Conservation (phyloP, 37 sponge, comb jelly and placozoan genomes). For the Bolinopsis microptera region DNA sequence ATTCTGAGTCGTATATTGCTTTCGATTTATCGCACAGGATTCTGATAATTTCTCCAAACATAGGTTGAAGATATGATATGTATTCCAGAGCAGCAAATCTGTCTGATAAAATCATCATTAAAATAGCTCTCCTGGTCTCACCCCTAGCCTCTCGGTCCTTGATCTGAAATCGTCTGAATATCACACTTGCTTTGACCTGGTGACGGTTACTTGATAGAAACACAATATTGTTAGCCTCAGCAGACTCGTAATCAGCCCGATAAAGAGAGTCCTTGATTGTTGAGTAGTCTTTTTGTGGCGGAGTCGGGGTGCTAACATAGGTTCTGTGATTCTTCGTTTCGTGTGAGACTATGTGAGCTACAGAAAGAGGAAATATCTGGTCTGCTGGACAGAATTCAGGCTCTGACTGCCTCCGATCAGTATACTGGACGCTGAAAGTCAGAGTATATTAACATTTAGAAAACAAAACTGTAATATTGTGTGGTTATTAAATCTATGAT, state of each 20-base stretch:
- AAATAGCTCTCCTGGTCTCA: not conserved
- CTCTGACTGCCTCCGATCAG: not conserved
- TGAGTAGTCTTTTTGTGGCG: slow-evolving; percentile 41
- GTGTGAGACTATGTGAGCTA: not conserved
- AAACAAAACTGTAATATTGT: no score
- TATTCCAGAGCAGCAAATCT: slow-evolving; percentile 23
- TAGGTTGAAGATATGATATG: not conserved
- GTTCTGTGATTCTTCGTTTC: slow-evolving; percentile 37
- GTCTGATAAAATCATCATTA: slow-evolving; percentile 51
- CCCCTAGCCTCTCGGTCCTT: slow-evolving; percentile 21
- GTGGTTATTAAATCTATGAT: no score
- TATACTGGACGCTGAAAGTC: not conserved
- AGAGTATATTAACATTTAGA: no score
- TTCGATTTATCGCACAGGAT: slow-evolving; percentile 22
- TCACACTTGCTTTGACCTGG: slow-evolving; percentile 7
- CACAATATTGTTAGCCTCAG: slow-evolving; percentile 1
- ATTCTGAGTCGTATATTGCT: not conserved
- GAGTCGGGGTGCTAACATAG: slow-evolving; percentile 30
- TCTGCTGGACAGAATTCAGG: not conserved
- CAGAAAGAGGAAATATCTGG: slow-evolving; percentile 23
- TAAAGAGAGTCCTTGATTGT: not conserved
- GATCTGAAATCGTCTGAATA: not conserved
- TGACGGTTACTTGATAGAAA: not conserved
- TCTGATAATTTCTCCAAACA: slow-evolving; percentile 28
- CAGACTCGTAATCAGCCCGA: not conserved